Percentiles rank a stretch among this genome's conserved stretches.
Evolutionary conservation across 2,888 invertebrate species (phyloP).

Genomic region (Tipula unca): DNA sequence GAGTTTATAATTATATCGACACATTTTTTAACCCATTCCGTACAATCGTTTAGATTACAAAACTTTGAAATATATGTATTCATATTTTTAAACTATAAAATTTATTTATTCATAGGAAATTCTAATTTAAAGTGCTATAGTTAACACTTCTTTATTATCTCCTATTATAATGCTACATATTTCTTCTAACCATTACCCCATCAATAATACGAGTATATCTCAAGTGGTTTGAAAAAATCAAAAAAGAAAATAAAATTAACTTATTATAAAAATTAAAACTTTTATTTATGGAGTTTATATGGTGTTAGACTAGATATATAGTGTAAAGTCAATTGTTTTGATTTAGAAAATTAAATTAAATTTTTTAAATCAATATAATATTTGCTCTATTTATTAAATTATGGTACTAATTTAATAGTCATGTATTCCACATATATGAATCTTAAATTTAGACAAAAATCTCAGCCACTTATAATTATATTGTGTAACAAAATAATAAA

Average conservation of each 20-base stretch:
- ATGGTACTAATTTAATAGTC: background rate
- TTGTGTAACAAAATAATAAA: background rate
- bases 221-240: background rate
- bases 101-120: background rate
- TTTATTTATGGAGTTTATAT: background rate
- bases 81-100: background rate
- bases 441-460: background rate
- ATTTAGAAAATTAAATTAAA: background rate
- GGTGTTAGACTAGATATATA: background rate
- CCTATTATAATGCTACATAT: background rate
- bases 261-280: background rate
- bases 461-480: background rate
- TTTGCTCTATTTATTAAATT: background rate
- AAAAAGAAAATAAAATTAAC: background rate
- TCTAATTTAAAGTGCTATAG: background rate
- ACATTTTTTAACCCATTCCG: background rate
- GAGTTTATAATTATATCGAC: background rate
- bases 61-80: background rate
- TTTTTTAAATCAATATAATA: constrained; percentile 1
- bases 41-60: no score
- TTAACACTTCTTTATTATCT: background rate
- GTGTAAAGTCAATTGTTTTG: background rate
- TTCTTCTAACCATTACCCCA: background rate
- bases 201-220: background rate
- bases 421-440: background rate